phyloP scores from a whole-genome alignment of 35 echinoderm and acorn worm genomes.

The Diadema setosum region DNA sequence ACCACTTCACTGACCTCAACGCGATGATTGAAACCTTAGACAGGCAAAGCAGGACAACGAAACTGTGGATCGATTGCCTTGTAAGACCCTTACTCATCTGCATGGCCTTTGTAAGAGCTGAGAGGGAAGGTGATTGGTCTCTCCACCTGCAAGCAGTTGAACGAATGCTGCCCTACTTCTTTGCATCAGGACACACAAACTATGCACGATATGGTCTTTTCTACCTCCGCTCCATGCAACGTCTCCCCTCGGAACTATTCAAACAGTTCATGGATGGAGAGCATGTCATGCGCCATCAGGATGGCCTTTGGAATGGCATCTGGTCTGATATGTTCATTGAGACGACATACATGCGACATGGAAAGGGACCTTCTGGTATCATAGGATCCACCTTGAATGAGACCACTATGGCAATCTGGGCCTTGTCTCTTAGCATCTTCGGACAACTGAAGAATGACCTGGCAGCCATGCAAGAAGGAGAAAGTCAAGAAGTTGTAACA shows the following conservation, averaged over 20 bases:
- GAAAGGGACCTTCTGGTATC: conserved; percentile 5
- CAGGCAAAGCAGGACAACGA: not conserved
- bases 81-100: conserved; percentile 29
- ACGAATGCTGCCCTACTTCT: conserved; percentile 46
- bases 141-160: conserved; percentile 27
- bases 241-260: not conserved
- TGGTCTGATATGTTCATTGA: conserved; percentile 75
- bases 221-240: conserved; percentile 7
- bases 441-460: conserved; percentile 36
- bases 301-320: conserved; percentile 45
- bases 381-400: conserved; percentile 52
- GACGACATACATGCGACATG: conserved; percentile 66
- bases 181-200: conserved; percentile 35
- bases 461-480: not conserved
- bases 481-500: not conserved
- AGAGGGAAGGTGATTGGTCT: conserved; percentile 48
- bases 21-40: not conserved
- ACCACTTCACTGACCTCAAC: not conserved
- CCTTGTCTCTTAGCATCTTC: not conserved
- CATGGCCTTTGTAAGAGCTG: conserved; percentile 21
- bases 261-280: conserved; percentile 49
- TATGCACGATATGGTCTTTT: conserved; percentile 35
- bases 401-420: conserved; percentile 34
- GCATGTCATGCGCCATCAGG: conserved; percentile 42
- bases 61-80: conserved; percentile 42